Evolutionary conservation across 2,113 vertebrate genomes (phyloP).

Genomic region (Fregetta grallaria): DNA sequence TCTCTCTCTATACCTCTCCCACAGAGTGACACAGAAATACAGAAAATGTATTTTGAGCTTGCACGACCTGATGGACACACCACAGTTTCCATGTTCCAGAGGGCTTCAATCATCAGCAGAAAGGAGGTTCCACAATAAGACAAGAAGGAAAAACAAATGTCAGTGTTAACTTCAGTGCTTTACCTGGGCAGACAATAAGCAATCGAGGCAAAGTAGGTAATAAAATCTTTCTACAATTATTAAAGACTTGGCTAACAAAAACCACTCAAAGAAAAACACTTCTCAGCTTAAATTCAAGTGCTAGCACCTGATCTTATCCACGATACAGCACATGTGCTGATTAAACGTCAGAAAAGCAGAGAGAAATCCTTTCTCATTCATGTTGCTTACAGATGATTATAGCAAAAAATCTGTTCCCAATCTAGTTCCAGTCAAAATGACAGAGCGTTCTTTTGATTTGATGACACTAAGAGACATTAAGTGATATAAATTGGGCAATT

Average conservation of each 20-base stretch:
- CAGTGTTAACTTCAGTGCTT: neutral
- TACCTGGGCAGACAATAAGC: neutral
- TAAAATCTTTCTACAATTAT: neutral
- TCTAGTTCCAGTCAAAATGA: neutral
- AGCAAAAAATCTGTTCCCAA: slow-evolving; percentile 4
- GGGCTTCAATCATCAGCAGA: neutral
- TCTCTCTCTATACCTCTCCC: neutral
- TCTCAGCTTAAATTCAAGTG: neutral
- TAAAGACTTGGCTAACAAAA: slow-evolving; percentile 3
- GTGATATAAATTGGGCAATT: slow-evolving; percentile 11
- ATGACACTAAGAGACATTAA: slow-evolving; percentile 8
- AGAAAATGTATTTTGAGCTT: neutral
- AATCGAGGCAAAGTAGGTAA: neutral
- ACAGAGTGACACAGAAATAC: neutral
- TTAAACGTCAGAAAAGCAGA: neutral
- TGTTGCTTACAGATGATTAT: neutral
- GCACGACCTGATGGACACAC: neutral
- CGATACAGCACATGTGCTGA: neutral
- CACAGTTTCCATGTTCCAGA: neutral
- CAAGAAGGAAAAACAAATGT: neutral
- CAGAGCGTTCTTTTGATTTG: neutral
- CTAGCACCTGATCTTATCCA: neutral
- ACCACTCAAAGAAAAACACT: neutral
- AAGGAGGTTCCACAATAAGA: neutral
- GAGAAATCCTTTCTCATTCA: neutral